A percentile compares a stretch with the other conserved stretches of the same genome.
These are phyloP conservation scores for Agrotis ipsilon DNA, from an alignment of 2,888 invertebrate genomes.

Conservation along the genomic window DNA sequence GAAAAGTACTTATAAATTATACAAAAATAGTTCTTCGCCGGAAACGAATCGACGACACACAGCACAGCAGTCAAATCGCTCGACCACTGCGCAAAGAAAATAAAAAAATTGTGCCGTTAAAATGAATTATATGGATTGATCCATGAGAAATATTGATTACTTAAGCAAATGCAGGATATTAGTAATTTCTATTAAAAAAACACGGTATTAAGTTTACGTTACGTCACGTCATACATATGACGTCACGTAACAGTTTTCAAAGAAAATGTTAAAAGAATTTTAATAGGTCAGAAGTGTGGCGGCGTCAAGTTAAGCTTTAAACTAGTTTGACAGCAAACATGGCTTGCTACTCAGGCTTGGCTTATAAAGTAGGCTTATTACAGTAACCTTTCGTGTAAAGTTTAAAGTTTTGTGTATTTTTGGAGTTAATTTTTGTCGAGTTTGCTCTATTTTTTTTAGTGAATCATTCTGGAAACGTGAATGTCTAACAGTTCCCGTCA, in stretches of 20 bases:
- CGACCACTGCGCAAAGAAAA: no score
- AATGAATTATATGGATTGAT: no score
- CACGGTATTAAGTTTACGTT: no score
- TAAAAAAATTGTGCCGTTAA: no score
- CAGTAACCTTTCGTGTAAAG: constrained; percentile 7
- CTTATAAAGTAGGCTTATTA: constrained; percentile 18
- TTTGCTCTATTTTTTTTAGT: not conserved
- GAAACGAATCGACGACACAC: no score
- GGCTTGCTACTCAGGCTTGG: constrained; percentile 34
- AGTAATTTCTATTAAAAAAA: no score
- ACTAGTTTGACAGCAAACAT: constrained; percentile 45
- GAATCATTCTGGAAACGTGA: not conserved
- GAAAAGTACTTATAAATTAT: no score
- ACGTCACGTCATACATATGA: not conserved
- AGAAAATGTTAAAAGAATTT: constrained; percentile 41
- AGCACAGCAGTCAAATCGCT: no score
- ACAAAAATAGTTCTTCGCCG: no score
- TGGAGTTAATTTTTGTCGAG: not conserved
- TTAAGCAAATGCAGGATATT: no score
- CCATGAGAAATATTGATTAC: no score
- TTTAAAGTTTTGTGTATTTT: constrained; percentile 7
- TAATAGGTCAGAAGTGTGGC: constrained; percentile 30
- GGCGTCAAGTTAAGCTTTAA: constrained; percentile 24
- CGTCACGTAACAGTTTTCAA: constrained; percentile 14
- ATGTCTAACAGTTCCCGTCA: not conserved